Base-by-base conservation (phyloP, 2,113 vertebrate genomes). In the Hydropotes inermis region DNA sequence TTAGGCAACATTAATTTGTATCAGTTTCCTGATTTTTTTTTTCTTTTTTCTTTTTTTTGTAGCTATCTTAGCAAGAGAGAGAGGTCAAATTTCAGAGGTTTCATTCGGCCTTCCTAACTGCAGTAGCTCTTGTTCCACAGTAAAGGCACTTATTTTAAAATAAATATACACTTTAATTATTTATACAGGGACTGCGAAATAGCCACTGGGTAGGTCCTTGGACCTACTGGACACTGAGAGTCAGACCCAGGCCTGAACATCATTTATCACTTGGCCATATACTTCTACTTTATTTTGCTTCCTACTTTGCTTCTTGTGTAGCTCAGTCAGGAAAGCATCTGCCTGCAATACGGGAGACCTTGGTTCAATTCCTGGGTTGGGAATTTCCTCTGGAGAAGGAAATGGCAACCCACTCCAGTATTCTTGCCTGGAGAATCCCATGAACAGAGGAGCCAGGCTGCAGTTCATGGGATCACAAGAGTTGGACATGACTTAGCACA, bases 311-410 rank as follows among this genome's bases (percentile, higher is more conserved):
- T 74, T 74, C 36, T 21, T 74, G 4, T 8, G 6, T 74, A 39
- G 67, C 36, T 74, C 67, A 74, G 36, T 74, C 19, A 39, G 67
- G 36, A 74, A 13, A 74, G 21, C 21, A 74, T 74, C 67, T 74
- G n/a, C 67, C 67, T 1, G 2, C 67, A 39, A 39, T 25, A 10
- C 0, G 0, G 36, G 21, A 39, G 21, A 74, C 67, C n/a, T 74
- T n/a, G 67, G 36, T 39, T 39, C 67, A 25, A 6, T 74, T 39
- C 36, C 36, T 25, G 67, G 19, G 36, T 3, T 74, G 67, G 67
- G 10, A 74, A 74, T 25, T 74, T 39, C 11, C 19, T 74, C 36
- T 74, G 67, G n/a, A 74, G 21, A 74, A 39, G 67, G 36, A 74
- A 74, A 74, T 13, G 67, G 36, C 67, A 39, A 39, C 10, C 10